These are phyloP conservation scores for Phalanger gymnotis DNA, from an alignment of 2,797 vertebrate genomes.

Conservation along the genomic window DNA sequence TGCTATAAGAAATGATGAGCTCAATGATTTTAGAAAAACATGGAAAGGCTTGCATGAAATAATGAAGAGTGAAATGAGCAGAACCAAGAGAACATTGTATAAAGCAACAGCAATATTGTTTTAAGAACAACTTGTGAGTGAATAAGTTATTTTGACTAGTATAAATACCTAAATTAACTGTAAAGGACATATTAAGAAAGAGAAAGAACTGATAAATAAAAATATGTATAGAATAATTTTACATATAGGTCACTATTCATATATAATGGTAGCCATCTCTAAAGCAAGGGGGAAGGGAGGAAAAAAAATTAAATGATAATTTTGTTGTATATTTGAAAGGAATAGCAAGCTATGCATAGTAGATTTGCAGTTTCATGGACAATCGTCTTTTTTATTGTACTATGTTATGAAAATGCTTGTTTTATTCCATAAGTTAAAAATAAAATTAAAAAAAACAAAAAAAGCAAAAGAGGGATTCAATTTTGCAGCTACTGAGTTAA, in stretches of 20 bases:
- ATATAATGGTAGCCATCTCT: background rate
- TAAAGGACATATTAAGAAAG: background rate
- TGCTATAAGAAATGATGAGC: background rate
- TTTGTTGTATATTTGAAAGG: background rate
- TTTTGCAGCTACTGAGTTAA: background rate
- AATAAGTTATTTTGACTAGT: background rate
- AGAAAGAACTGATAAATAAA: background rate
- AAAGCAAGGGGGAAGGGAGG: background rate
- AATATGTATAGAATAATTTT: no score
- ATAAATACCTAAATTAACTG: background rate
- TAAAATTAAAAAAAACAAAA: no score
- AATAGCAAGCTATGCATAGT: background rate
- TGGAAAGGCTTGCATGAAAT: background rate
- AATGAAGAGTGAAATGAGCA: background rate
- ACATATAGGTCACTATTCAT: background rate
- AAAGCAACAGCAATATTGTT: background rate
- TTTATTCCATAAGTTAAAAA: no score
- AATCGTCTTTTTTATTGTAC: background rate
- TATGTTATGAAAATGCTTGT: no score
- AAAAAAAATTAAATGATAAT: background rate
- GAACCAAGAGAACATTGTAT: background rate
- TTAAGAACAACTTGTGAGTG: background rate
- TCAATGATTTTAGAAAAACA: background rate
- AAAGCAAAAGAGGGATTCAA: background rate
- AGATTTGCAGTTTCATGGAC: background rate